A percentile compares a stretch with the other conserved stretches of the same genome.
phyloP scores from a whole-genome alignment of 1,140 invertebrate species.

The Solenopsis fugax region DNA sequence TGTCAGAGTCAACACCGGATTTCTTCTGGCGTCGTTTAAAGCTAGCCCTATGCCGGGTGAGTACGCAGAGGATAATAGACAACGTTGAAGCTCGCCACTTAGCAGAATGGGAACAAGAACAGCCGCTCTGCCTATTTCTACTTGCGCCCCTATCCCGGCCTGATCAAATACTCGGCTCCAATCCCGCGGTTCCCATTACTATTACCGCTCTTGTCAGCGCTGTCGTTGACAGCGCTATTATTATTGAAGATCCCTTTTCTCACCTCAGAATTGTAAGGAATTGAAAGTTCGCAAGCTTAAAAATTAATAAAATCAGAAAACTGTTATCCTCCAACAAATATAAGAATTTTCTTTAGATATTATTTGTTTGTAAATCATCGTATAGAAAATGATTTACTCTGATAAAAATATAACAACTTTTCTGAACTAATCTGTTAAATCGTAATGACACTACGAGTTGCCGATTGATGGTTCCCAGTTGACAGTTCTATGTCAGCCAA shows the following conservation, averaged over 20 bases:
- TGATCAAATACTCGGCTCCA: conserved; percentile 83
- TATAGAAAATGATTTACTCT: neutral
- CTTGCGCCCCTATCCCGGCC: conserved; percentile 79
- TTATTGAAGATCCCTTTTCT: conserved; percentile 23
- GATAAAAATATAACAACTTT: neutral
- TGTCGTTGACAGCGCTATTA: conserved; percentile 68
- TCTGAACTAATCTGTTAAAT: neutral
- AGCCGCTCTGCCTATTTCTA: conserved; percentile 82
- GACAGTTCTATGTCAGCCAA: no score
- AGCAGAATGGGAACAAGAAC: conserved; percentile 84
- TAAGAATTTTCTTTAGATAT: neutral
- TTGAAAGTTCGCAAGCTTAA: neutral
- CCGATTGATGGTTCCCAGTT: no score
- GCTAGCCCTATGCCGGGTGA: conserved; percentile 65
- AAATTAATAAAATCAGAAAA: conserved; percentile 4
- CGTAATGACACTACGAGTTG: no score
- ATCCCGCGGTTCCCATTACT: conserved; percentile 77
- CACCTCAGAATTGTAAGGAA: neutral
- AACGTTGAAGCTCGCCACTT: conserved; percentile 78
- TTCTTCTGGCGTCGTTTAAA: conserved; percentile 64
- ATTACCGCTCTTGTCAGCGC: conserved; percentile 68
- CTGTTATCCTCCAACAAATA: neutral
- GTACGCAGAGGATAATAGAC: conserved; percentile 75
- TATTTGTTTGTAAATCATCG: neutral
- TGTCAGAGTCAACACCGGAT: conserved; percentile 48